Percentiles rank a stretch among this genome's conserved stretches.
These are phyloP conservation scores for Mesoligia furuncula DNA, from an alignment of 2,888 invertebrate genomes.

Conservation along the genomic window DNA sequence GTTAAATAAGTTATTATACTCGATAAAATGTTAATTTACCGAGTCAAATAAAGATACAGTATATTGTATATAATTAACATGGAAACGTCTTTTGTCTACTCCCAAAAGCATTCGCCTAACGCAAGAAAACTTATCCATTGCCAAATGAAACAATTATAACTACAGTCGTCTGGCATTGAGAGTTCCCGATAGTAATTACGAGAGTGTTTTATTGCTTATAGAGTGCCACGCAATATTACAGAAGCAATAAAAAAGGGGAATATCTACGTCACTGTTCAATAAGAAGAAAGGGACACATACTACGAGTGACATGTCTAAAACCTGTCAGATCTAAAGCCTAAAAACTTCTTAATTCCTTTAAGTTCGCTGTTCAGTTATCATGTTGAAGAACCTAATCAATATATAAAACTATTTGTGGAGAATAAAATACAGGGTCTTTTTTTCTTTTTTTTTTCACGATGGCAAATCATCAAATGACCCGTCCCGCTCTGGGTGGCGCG, in stretches of 20 bases:
- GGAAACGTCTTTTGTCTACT: not conserved
- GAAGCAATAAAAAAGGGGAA: slow-evolving; percentile 33
- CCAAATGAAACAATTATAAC: not conserved
- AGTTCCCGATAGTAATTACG: slow-evolving; percentile 14
- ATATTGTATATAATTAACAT: not conserved
- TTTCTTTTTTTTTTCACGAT: too few relatives aligned
- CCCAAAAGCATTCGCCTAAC: not conserved
- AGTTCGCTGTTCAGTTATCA: not conserved
- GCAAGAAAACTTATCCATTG: not conserved
- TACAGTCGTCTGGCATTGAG: slow-evolving; percentile 9
- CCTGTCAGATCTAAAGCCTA: not conserved
- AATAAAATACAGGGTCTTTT: too few relatives aligned
- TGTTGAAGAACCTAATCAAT: not conserved
- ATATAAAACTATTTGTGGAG: not conserved
- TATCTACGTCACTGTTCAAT: slow-evolving; percentile 7
- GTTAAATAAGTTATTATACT: not conserved
- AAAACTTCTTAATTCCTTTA: not conserved
- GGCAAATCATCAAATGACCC: too few relatives aligned
- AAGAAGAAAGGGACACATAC: not conserved
- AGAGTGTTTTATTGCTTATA: slow-evolving; percentile 19
- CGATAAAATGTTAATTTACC: not conserved
- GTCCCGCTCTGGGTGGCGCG: too few relatives aligned
- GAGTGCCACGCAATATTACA: slow-evolving; percentile 32
- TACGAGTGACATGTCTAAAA: not conserved
- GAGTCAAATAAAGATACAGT: not conserved